Evolutionary conservation across 2,888 invertebrate genomes (phyloP), one percentile per base, ranked within the genome.

Genomic region (Hemaris fuciformis): DNA sequence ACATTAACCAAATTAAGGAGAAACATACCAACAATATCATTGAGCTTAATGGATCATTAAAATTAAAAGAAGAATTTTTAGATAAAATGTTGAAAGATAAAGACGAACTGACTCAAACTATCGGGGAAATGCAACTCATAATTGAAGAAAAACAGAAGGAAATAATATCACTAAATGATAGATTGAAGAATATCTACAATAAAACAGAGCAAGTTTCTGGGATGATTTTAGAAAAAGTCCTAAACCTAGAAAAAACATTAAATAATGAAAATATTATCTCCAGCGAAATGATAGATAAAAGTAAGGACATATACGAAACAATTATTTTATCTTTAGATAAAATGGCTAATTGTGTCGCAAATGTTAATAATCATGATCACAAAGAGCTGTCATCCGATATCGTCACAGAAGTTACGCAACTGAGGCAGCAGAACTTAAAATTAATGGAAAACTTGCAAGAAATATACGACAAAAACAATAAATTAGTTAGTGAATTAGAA

Each of bases 271-370:
- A 67, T 58, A 64, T 69, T 62, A 46, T 66, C 15, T 64, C 62
- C 2, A 63, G 41, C 53, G 67, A 74, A 34, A 58, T 63, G 45
- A 63, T 64, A 57, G 64, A 69, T 42, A 62, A 63, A 42, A 66
- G 67, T 62, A 62, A 64, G 15, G 64, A 72, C 60, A 65, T 65
- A 27, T 73, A 76, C 59, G 77, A 83, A 48, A 65, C 68, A 62
- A 79, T 88, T 57, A 56, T 79, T 34, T 46, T 70, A n/a, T 73
- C 71, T 1, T 74, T 90, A 59, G 77, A 86, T 15, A 75, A 77
- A 69, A 76, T 87, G 61, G 63, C 63, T 18, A 70, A 72, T 65
- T 69, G 80, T 58, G 63, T 84, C 58, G 61, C 63, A 67, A 75
- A 70, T 57, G 63, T 60, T 60, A 62, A 71, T 45, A 67, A 60